Evolutionary conservation across 2,797 vertebrate genomes (phyloP), one percentile per base, ranked within the genome.

Genomic region (Parambassis ranga): DNA sequence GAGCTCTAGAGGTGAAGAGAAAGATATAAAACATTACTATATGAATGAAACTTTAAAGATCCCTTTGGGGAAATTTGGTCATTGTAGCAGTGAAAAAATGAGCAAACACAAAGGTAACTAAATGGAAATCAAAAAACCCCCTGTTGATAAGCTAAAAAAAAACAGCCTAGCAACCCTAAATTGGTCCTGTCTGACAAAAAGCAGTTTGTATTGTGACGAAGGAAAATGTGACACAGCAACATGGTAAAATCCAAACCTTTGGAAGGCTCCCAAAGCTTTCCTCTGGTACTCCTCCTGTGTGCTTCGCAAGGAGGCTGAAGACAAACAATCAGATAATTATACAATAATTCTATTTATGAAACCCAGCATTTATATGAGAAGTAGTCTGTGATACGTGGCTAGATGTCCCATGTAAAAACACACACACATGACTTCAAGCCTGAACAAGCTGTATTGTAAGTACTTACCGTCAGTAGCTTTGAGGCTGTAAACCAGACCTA

Each of bases 251-350:
- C 91, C 93, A 88, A 85, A 98, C 98, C 96, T 98, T 87, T 98
- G 98, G 91, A 99, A 98, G 16, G 96, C 94, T 85, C 95, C 94
- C 77, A 98, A 93, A 73, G 98, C 95, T 88, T 96, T 98, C 89
- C 94, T 95, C 92, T 99, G 98, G 77, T 98, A 94, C 81, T 97
- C 94, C 87, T 99, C 98, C 88, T 98, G 96, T 75, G 92, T 89
- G 83, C 95, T 95, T 76, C 96, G 91, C 88, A 99, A 82, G 20
- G 98, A 97, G 18, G 95, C 98, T 99, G 55, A 65, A 87, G 80
- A 64, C 6, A 52, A 23, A 48, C n/a, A 51, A 22, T 42, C 22
- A 31, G 41, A 14, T 23, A 35, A 22, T 62, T 37, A 27, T 20
- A 48, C 24, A 70, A 19, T 13, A 32, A 52, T 6, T 30, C n/a